Evolutionary conservation across 1,140 invertebrate genomes (phyloP), one percentile per base, ranked within the genome.

Genomic region (Meteorus sp.): DNA sequence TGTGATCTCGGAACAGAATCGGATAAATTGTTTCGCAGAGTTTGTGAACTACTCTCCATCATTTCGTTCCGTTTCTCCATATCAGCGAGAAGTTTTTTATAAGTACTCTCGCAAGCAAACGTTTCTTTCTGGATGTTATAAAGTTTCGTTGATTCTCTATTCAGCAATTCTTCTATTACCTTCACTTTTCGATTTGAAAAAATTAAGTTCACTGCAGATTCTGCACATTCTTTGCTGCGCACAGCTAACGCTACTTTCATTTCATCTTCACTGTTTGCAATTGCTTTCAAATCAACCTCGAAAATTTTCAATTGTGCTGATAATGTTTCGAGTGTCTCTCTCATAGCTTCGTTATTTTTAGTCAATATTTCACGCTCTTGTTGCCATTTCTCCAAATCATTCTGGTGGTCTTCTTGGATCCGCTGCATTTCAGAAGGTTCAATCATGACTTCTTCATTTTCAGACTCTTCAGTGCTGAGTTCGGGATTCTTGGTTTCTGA

Each of bases 91-190:
- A 64, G 59, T 58, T 60, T 71, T 22, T 66, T 68, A 15, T 71
- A 59, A 35, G 65, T 54, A 19, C 61, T 66, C 52, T 80, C 72
- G 9, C 65, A 69, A 8, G 64, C 64, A 4, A 69, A 58, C 0
- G 74, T 39, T 47, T 80, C 72, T 43, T 73, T 73, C 39, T 72
- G 62, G 35, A 72, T 61, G 4, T 64, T 59, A 27, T 74, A 74
- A 7, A 71, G 52, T 58, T 78, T 75, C 3, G 59, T 53, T 6
- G 66, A 65, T 52, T 78, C 66, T 15, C 66, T 73, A 9, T 64
- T 67, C 9, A 79, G 59, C 6, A 70, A 58, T 17, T 73, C 69
- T 52, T 79, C 72, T 13, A 78, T 57, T 44, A 60, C 59, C 1
- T 60, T 25, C 39, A 55, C 65, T 55, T 80, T 79, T 6, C 75